Percentiles rank a stretch among this genome's conserved stretches.
phyloP scores from a whole-genome alignment of 2,888 invertebrate species.

The Yponomeuta cagnagella region DNA sequence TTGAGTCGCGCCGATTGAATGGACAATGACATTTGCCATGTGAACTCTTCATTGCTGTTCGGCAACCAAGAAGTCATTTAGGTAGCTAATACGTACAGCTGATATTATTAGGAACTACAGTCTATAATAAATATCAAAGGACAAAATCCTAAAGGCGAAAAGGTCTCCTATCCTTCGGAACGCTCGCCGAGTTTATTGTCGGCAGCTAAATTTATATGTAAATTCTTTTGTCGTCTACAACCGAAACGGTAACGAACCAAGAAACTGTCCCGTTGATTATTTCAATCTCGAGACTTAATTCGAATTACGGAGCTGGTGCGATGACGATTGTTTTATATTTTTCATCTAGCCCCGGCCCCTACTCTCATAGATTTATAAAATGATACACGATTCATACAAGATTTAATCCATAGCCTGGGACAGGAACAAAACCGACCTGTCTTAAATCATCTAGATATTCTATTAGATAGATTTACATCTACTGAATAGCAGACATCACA shows the following conservation, averaged over 20 bases:
- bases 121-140: background rate
- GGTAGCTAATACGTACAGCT: too few species aligned
- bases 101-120: too few species aligned
- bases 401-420: too few species aligned
- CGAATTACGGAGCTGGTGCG: conserved; percentile 7
- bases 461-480: too few species aligned
- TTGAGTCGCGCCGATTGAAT: too few species aligned
- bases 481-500: too few species aligned
- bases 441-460: too few species aligned
- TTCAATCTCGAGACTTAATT: conserved; percentile 17
- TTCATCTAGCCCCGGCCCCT: conserved; percentile 14
- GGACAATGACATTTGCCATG: too few species aligned
- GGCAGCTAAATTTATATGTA: conserved; percentile 49
- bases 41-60: too few species aligned
- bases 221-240: conserved; percentile 30
- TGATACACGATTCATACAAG: too few species aligned
- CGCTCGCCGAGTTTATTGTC: conserved; percentile 27
- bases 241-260: conserved; percentile 12
- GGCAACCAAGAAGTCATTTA: too few species aligned
- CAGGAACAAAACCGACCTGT: too few species aligned
- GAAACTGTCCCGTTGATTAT: conserved; percentile 17
- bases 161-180: background rate
- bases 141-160: background rate
- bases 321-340: conserved; percentile 18
- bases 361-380: background rate